Evolutionary conservation across 2,888 invertebrate genomes (phyloP).

Genomic region (Oscheius sp.): DNA sequence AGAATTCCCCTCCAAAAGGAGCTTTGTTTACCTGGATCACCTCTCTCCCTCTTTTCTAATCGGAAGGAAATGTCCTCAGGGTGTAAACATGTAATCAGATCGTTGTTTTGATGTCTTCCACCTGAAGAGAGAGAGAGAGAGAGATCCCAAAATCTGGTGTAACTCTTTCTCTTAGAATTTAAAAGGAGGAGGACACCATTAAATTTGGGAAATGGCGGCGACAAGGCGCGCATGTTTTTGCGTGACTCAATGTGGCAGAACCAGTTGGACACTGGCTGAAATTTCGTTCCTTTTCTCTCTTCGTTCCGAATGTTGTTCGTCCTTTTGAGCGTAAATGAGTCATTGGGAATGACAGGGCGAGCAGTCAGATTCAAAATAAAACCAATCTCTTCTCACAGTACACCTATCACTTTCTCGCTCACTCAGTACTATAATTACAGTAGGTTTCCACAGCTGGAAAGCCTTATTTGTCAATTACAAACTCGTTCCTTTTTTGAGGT

Average conservation of each 20-base stretch:
- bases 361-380: too few relatives aligned
- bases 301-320: neutral
- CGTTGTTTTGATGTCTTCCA: neutral
- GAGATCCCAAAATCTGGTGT: neutral
- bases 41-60: neutral
- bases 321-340: too few relatives aligned
- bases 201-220: neutral
- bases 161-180: neutral
- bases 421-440: neutral
- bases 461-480: neutral
- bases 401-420: neutral
- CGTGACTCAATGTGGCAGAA: slow-evolving; percentile 25
- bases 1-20: too few relatives aligned
- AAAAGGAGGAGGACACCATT: neutral
- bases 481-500: too few relatives aligned
- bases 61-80: neutral
- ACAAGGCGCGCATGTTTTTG: slow-evolving; percentile 1
- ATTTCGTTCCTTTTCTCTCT: neutral
- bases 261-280: neutral
- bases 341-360: too few relatives aligned
- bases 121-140: neutral
- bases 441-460: neutral
- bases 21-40: neutral
- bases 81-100: slow-evolving; percentile 8
- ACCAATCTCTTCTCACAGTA: neutral